phyloP scores from a whole-genome alignment of 1,140 invertebrate species.

The Bombyx mori region DNA sequence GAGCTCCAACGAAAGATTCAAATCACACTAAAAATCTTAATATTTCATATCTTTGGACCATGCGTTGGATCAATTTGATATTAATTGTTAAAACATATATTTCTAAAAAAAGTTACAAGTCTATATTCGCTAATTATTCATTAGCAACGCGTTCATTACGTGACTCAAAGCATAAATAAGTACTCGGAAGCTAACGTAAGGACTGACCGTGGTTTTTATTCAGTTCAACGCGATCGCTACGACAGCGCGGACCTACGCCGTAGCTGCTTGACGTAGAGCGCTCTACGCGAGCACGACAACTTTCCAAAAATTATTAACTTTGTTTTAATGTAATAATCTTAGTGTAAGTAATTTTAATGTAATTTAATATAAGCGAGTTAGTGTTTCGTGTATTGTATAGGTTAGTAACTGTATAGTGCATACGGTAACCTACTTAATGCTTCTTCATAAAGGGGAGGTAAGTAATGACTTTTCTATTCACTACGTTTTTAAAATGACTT shows the following conservation, averaged over 20 bases:
- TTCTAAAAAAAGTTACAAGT: not conserved
- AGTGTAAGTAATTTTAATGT: too few relatives aligned
- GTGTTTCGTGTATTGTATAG: slow-evolving; percentile 27
- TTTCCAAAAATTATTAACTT: slow-evolving; percentile 10
- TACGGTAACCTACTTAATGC: slow-evolving; percentile 47
- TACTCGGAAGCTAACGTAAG: slow-evolving; percentile 28
- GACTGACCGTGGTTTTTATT: slow-evolving; percentile 21
- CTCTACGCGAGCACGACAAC: slow-evolving; percentile 17
- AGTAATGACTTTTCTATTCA: slow-evolving; percentile 36
- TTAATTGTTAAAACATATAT: not conserved
- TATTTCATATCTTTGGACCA: too few relatives aligned
- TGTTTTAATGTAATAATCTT: too few relatives aligned
- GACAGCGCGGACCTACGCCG: slow-evolving; percentile 32
- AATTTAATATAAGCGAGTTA: slow-evolving; percentile 13
- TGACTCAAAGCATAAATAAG: slow-evolving; percentile 28
- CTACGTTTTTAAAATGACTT: not conserved
- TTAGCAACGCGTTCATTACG: slow-evolving; percentile 22
- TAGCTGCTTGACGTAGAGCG: slow-evolving; percentile 16
- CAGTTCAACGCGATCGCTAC: slow-evolving; percentile 37
- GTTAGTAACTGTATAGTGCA: slow-evolving; percentile 37
- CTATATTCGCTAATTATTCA: slow-evolving; percentile 8
- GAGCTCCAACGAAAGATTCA: too few relatives aligned
- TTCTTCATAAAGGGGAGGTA: slow-evolving; percentile 41
- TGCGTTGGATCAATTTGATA: too few relatives aligned
- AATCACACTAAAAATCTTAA: too few relatives aligned